Conservation (phyloP, 2,113 vertebrate genomes). For the Pithys albifrons region DNA sequence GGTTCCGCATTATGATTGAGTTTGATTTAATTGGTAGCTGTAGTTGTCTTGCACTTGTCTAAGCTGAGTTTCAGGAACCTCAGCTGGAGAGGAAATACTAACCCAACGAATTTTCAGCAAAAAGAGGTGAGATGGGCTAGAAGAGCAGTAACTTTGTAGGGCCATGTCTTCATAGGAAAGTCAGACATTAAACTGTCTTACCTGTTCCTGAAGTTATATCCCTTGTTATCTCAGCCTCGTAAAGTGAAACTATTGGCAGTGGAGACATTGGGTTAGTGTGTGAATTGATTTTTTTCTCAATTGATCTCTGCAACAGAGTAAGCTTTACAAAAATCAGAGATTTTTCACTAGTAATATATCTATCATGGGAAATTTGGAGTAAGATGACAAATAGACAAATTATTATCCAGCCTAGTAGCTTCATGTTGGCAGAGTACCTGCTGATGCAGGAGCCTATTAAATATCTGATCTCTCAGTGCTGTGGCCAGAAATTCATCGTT, state of each 20-base stretch:
- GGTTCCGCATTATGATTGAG: neutral
- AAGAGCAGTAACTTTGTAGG: neutral
- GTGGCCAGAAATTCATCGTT: neutral
- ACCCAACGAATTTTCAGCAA: neutral
- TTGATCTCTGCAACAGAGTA: neutral
- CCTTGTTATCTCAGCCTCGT: neutral
- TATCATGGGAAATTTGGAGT: neutral
- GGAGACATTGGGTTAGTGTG: neutral
- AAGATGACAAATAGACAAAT: neutral
- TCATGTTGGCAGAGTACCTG: neutral
- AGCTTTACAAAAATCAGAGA: neutral
- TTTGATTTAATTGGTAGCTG: neutral
- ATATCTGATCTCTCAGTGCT: neutral
- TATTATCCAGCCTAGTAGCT: neutral
- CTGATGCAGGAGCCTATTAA: neutral
- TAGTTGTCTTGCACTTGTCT: neutral
- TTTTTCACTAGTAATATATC: neutral
- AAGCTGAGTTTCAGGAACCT: neutral
- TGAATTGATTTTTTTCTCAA: neutral
- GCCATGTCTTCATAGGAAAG: neutral
- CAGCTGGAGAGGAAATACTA: neutral
- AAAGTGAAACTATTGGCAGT: neutral
- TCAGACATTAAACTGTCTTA: neutral
- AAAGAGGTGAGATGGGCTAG: neutral
- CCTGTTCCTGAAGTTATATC: neutral